phyloP scores from a whole-genome alignment of 2,888 invertebrate species.

The Idaea biselata region DNA sequence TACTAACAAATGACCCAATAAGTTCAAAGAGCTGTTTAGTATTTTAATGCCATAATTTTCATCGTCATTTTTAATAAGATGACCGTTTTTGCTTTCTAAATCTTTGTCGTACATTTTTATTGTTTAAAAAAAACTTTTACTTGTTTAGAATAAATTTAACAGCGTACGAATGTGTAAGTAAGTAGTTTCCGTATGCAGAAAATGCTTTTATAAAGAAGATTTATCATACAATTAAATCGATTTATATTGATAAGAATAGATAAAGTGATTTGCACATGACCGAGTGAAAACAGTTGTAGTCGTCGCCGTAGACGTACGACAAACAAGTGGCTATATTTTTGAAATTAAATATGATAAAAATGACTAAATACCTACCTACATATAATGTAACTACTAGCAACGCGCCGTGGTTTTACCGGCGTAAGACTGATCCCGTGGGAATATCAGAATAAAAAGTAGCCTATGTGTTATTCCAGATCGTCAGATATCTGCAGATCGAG shows the following conservation, averaged over 20 bases:
- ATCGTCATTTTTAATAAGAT: constrained; percentile 11
- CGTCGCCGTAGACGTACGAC: neutral
- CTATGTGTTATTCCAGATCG: no score
- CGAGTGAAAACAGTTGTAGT: neutral
- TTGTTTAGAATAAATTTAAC: neutral
- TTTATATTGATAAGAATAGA: neutral
- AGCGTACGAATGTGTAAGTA: neutral
- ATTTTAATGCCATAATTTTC: constrained; percentile 43
- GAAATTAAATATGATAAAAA: no score
- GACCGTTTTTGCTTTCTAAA: neutral
- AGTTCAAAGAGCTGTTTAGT: constrained; percentile 47
- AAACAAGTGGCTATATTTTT: neutral
- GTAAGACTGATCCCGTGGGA: no score
- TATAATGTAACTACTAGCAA: no score
- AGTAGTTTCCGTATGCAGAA: neutral
- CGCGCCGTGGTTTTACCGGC: no score
- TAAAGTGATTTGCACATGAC: neutral
- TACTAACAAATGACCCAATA: constrained; percentile 55
- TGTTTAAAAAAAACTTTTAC: neutral
- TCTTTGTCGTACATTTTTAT: neutral
- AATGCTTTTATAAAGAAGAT: neutral
- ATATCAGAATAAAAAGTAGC: no score
- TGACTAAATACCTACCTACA: no score
- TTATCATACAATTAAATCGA: neutral
- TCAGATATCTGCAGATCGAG: no score